phyloP scores from a whole-genome alignment of 2,797 vertebrate species.

The Neoniphon sammara region DNA sequence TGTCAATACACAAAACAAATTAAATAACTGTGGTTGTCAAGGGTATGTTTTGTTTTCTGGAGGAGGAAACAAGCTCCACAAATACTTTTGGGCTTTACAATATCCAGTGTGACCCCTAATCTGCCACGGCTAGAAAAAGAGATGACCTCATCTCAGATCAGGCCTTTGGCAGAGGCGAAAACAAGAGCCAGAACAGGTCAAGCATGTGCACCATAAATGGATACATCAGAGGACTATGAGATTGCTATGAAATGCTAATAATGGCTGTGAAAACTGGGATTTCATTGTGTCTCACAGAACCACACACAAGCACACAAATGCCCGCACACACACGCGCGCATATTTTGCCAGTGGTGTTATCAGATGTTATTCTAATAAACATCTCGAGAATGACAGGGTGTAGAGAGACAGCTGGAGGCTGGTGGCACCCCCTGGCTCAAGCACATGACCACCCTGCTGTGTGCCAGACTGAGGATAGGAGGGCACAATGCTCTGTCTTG shows the following conservation, averaged over 20 bases:
- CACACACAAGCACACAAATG: constrained; percentile 18
- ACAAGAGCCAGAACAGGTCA: constrained; percentile 60
- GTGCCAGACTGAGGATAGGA: constrained; percentile 70
- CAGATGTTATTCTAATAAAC: constrained; percentile 44
- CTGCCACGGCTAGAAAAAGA: constrained; percentile 75
- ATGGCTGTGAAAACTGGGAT: constrained; percentile 51
- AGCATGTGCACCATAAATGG: constrained; percentile 80
- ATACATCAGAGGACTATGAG: constrained; percentile 43
- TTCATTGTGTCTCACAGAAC: constrained; percentile 16
- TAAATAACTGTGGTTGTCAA: constrained; percentile 56
- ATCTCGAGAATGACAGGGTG: constrained; percentile 41
- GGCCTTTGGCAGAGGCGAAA: constrained; percentile 64
- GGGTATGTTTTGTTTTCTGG: constrained; percentile 70
- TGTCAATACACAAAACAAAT: constrained; percentile 62
- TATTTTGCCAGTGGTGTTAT: not conserved
- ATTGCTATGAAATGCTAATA: constrained; percentile 39
- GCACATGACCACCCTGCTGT: constrained; percentile 73
- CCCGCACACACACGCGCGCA: constrained; percentile 14
- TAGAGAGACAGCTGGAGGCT: constrained; percentile 65
- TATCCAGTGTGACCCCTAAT: constrained; percentile 75
- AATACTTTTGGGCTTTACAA: constrained; percentile 71
- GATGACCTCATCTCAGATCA: constrained; percentile 79
- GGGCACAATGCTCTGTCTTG: constrained; percentile 59
- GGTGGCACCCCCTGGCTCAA: constrained; percentile 71
- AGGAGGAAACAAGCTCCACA: constrained; percentile 67